Evolutionary conservation across 2,797 vertebrate species (phyloP), one percentile per base, ranked within the genome.

Genomic region (Rhynchonycteris naso): DNA sequence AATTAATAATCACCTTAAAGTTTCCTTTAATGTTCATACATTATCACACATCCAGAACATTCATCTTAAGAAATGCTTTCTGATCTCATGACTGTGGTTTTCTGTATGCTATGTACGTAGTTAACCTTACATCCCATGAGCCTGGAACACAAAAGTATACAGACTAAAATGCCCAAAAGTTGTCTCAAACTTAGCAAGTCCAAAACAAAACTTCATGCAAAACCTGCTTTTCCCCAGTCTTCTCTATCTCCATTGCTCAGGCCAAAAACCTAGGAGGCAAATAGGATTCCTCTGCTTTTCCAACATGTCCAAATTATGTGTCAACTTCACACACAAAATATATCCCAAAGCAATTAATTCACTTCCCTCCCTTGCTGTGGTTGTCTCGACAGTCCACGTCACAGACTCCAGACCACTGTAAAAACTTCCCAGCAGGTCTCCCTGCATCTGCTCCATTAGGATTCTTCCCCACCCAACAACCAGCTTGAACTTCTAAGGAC

Each of bases 141-240:
- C 28, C n/a, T 63, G 65, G 43, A 26, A 72, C 71, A 54, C n/a
- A 74, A 80, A 88, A 82, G 56, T 56, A 65, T 50, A 47, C n/a
- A 83, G 65, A 89, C 58, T 61, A 87, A 90, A 43, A 7, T 21
- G 52, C 52, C 56, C 52, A 76, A 50, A 3, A 89, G 50, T 6
- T 43, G 78, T 56, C 66, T 69, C 86, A 91, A 61, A 81, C 14
- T 33, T 79, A 74, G 58, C 14, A 43, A 11, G n/a, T 33, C 68
- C 71, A 66, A 91, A 75, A 47, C 58, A 69, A 56, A 91, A 84
- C 76, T 93, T 83, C 88, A 58, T 21, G 38, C 59, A 61, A 91
- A 86, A 88, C 11, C 63, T 86, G 56, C 5, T 89, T 74, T 75
- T 71, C 1, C 68, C 50, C 11, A 30, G 7, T 72, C 75, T 63